These are phyloP conservation scores for Apomyelois bistriatella DNA, from an alignment of 2,888 invertebrate species.

Conservation along the genomic window DNA sequence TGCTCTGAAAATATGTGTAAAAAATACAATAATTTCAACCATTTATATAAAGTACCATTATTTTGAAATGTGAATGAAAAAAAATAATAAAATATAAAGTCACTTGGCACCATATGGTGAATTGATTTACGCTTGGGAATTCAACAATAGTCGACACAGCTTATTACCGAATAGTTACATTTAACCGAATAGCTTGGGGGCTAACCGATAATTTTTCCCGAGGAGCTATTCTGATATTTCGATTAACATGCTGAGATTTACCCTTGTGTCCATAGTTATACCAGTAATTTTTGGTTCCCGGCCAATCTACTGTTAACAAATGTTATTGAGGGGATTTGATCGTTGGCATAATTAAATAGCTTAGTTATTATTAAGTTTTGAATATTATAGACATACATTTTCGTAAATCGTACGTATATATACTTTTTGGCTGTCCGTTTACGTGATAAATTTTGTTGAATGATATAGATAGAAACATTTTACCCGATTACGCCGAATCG, in stretches of 20 bases:
- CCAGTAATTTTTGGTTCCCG: slow-evolving; percentile 43
- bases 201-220: slow-evolving; percentile 70
- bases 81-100: slow-evolving; percentile 28
- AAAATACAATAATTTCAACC: background rate
- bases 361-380: background rate
- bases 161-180: slow-evolving; percentile 69
- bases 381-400: background rate
- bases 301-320: slow-evolving; percentile 41
- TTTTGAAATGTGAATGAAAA: slow-evolving; percentile 18
- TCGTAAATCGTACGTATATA: background rate
- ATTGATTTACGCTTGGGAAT: slow-evolving; percentile 44
- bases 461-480: too few species aligned
- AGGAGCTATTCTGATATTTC: slow-evolving; percentile 46
- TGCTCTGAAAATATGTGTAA: too few species aligned
- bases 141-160: slow-evolving; percentile 59
- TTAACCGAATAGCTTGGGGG: slow-evolving; percentile 62
- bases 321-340: slow-evolving; percentile 44
- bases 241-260: slow-evolving; percentile 61
- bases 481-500: too few species aligned
- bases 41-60: background rate
- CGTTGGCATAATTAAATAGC: slow-evolving; percentile 32
- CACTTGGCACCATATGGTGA: slow-evolving; percentile 47
- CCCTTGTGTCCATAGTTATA: slow-evolving; percentile 25
- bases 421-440: background rate
- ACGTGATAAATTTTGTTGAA: too few species aligned